Evolutionary conservation across 2,797 vertebrate species (phyloP).

Genomic region (Enteromius treurensis): DNA sequence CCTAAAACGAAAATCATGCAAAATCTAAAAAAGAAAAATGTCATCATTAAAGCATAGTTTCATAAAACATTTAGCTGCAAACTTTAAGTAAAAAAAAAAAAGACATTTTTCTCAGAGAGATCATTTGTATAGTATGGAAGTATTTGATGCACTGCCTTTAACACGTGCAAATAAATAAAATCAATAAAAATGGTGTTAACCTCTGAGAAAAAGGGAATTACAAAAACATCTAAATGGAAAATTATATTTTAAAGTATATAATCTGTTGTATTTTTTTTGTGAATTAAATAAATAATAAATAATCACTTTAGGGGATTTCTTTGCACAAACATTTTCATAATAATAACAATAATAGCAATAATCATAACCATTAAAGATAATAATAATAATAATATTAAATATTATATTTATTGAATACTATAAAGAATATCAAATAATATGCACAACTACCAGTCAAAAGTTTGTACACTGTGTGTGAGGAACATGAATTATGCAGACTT

Average conservation of each 20-base stretch:
- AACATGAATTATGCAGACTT: neutral
- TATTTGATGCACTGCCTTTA: neutral
- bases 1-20: neutral
- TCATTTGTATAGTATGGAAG: neutral
- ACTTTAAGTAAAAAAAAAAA: neutral
- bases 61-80: neutral
- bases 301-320: neutral
- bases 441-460: neutral
- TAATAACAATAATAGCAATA: neutral
- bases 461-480: neutral
- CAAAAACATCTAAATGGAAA: too few species aligned
- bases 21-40: neutral
- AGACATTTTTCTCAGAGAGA: neutral
- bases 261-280: neutral
- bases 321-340: neutral
- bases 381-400: too few species aligned
- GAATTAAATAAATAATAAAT: too few species aligned
- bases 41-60: neutral
- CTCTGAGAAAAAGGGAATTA: neutral
- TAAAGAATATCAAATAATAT: neutral
- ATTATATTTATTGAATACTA: too few species aligned
- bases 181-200: neutral
- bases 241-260: too few species aligned
- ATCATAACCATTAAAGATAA: too few species aligned
- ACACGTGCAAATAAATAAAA: neutral